Evolutionary conservation across 2,113 vertebrate genomes (phyloP), one percentile per base, ranked within the genome.

Genomic region (Archilochus colubris): DNA sequence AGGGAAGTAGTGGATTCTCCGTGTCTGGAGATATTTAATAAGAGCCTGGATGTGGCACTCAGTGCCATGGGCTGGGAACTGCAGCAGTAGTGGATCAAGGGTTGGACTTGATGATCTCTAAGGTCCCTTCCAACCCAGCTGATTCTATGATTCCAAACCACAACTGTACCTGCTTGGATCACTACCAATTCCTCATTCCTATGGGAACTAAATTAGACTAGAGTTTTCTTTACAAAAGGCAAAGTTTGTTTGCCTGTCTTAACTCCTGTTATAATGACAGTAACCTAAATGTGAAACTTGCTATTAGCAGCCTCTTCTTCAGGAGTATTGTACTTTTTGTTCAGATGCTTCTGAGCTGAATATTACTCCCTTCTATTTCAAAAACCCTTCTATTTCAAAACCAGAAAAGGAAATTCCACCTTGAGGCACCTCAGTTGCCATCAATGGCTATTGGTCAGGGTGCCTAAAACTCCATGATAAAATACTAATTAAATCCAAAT

Each of bases 251-350:
- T 64, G 57, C 23, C 24, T 36, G 0, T 13, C 18, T 43, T 21
- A 80, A 40, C 38, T 48, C 48, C 61, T 55, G 20, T 5, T 51
- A 16, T 1, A 70, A 43, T 14, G 36, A 30, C 31, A 92, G 68
- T 28, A 82, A n/a, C 12, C n/a, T 53, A 5, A 85, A 53, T 9
- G 30, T 11, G 4, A 31, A n/a, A n/a, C 10, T 20, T 44, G 23
- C 30, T n/a, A 11, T 4, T 51, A 30, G 33, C 48, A 40, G 11
- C 18, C 12, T 55, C 38, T 50, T 86, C 33, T 46, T 3, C 76
- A 70, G 20, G 16, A 7, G 4, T 27, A 23, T 2, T 17, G 8
- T 9, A 12, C 20, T 46, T 1, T 22, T 33, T 0, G 0, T 21
- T 27, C 19, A 16, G 9, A 46, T 8, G 12, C 7, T 69, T 57